Percentiles rank a stretch among this genome's conserved stretches.
These are phyloP conservation scores for Danio aesculapii DNA, from an alignment of 2,797 vertebrate genomes.

Conservation along the genomic window DNA sequence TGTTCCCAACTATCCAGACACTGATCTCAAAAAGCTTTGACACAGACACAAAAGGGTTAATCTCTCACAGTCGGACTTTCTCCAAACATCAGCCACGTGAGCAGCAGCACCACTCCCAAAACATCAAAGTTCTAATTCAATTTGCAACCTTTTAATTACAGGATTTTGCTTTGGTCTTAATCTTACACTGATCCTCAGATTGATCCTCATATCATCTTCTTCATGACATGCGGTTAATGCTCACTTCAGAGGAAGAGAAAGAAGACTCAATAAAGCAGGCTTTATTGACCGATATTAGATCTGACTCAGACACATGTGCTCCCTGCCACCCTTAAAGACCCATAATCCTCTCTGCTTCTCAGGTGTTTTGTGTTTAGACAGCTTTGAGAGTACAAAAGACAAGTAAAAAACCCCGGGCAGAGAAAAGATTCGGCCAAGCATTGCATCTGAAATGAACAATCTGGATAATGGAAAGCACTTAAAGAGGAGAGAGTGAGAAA, in stretches of 20 bases:
- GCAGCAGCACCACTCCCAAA: not conserved
- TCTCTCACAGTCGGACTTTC: conserved; percentile 13
- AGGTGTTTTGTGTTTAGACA: conserved; percentile 65
- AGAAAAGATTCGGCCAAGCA: conserved; percentile 22
- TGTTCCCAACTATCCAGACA: not conserved
- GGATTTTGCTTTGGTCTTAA: not conserved
- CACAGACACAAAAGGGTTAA: conserved; percentile 3
- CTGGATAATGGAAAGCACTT: conserved; percentile 38
- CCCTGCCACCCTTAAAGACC: conserved; percentile 33
- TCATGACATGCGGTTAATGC: not conserved
- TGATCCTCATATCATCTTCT: conserved; percentile 4
- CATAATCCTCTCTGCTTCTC: conserved; percentile 57
- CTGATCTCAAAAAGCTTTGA: not conserved
- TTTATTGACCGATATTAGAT: conserved; percentile 39
- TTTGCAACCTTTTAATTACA: conserved; percentile 39
- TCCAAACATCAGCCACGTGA: not conserved
- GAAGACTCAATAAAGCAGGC: conserved; percentile 46
- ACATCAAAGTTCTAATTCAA: conserved; percentile 27
- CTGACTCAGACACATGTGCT: conserved; percentile 42
- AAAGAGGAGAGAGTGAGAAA: conserved; percentile 2
- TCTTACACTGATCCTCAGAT: conserved; percentile 29
- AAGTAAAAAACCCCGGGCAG: conserved; percentile 29
- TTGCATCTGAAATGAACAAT: conserved; percentile 26
- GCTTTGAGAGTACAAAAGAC: conserved; percentile 52
- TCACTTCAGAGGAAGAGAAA: conserved; percentile 5